Base-by-base conservation (phyloP, 2,797 vertebrate genomes). In the Microhierax caerulescens region DNA sequence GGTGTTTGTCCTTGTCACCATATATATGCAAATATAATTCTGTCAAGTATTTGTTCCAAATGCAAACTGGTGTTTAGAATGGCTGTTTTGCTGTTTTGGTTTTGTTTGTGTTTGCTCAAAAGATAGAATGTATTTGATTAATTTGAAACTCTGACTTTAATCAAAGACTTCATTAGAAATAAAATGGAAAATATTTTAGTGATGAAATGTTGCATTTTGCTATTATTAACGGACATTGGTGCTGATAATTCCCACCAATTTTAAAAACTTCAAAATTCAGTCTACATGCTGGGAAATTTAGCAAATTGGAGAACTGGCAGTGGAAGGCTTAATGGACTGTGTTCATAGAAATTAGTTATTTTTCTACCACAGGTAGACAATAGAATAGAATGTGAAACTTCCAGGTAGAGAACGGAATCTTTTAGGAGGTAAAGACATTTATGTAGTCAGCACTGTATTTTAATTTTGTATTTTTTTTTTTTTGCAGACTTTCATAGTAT, bases 401-500 rank as follows among this genome's bases (percentile, higher is more conserved):
- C 16, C 34, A 48, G 18, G 9, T 8, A 3, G 22, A 45, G 20
- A 87, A 81, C 23, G 18, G 48, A 87, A 85, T 79, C 4, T 54
- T 75, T 39, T 32, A 69, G 4, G 21, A 91, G 17, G 20, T 73
- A 60, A 87, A 72, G 14, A 47, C 15, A 63, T 43, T 45, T 61
- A 54, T 64, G 34, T 37, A 78, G 19, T 45, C 39, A 73, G 23
- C 19, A 41, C 2, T 61, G 17, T 36, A 54, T 93, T 96, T 93
- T 92, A 78, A 96, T 69, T 50, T 34, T 81, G 7, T 53, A 7
- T 97, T 95, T 97, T 93, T 98, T 98, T 98, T 98, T 97, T 97
- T 92, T 98, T 98, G 88, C 98, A 99, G 99, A 99, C 99, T 88
- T 99, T 99, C 98, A 99, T 99, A 98, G 99, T 99, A 96, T 98